phyloP scores from a whole-genome alignment of 2,888 invertebrate genomes.

The Hirtodrosophila duncani region DNA sequence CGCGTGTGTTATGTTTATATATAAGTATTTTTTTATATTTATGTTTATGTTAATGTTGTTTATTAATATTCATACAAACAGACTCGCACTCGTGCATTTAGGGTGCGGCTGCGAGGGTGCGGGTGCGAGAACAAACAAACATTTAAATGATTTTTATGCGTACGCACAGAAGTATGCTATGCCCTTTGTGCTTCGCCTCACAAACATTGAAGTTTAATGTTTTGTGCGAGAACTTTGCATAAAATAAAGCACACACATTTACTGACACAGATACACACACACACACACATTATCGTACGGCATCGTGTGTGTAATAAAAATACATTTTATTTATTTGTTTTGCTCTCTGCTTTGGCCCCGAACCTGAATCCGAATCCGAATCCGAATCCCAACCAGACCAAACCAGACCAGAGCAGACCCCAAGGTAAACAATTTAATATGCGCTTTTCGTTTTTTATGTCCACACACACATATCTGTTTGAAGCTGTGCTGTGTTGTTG shows the following conservation, averaged over 20 bases:
- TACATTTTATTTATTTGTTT: conserved; percentile 51
- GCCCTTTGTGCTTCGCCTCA: conserved; percentile 13
- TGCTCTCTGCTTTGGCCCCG: conserved; percentile 1
- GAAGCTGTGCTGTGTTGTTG: too few relatives aligned
- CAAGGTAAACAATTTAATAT: conserved; percentile 32
- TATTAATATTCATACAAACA: conserved; percentile 60
- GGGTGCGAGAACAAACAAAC: conserved; percentile 37
- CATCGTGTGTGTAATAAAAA: conserved; percentile 40
- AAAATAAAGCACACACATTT: conserved; percentile 14
- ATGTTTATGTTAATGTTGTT: conserved; percentile 46
- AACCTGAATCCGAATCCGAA: too few relatives aligned
- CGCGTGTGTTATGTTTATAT: conserved; percentile 43
- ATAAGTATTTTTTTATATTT: too few relatives aligned
- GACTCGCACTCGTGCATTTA: too few relatives aligned
- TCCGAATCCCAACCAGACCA: too few relatives aligned
- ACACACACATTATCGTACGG: conserved; percentile 10
- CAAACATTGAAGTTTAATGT: conserved; percentile 59
- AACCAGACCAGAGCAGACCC: neutral
- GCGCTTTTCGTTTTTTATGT: conserved; percentile 14
- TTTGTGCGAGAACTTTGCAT: conserved; percentile 52
- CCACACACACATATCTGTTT: too few relatives aligned
- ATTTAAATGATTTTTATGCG: conserved; percentile 67
- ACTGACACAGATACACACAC: too few relatives aligned
- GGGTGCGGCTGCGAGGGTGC: conserved; percentile 30
- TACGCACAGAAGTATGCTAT: conserved; percentile 43